phyloP scores from a whole-genome alignment of 2,888 invertebrate species.

The Diarsia brunnea region DNA sequence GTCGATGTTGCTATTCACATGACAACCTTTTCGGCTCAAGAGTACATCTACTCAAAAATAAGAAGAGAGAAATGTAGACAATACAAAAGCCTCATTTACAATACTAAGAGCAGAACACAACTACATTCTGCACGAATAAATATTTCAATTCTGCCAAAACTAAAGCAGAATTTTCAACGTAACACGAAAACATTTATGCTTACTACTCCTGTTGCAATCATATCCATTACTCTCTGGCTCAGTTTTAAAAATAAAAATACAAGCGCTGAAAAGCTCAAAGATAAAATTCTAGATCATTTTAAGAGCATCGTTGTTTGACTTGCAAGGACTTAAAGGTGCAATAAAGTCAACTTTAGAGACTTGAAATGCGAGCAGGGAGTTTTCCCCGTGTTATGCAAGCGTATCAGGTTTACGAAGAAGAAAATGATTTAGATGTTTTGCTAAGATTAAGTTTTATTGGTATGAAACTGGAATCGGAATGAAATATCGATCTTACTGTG shows the following conservation, averaged over 20 bases:
- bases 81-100: neutral
- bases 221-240: slow-evolving; percentile 24
- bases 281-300: slow-evolving; percentile 27
- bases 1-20: neutral
- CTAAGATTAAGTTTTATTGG: slow-evolving; percentile 4
- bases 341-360: slow-evolving; percentile 40
- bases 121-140: slow-evolving; percentile 9
- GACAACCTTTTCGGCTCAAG: neutral
- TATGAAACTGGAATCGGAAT: slow-evolving; percentile 1
- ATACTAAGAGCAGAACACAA: slow-evolving; percentile 17
- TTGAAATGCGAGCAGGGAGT: slow-evolving; percentile 17
- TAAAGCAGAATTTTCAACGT: slow-evolving; percentile 22
- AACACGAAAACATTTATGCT: slow-evolving; percentile 35
- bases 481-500: neutral
- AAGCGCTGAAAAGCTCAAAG: slow-evolving; percentile 10
- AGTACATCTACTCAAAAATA: neutral
- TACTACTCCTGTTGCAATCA: slow-evolving; percentile 20
- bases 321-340: slow-evolving; percentile 45
- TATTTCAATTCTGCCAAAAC: slow-evolving; percentile 29
- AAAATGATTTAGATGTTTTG: slow-evolving; percentile 34
- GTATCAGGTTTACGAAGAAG: slow-evolving; percentile 17
- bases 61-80: neutral
- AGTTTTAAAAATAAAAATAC: slow-evolving; percentile 34
- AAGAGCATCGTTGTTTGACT: slow-evolving; percentile 35
- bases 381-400: slow-evolving; percentile 23